Evolutionary conservation across 2,113 vertebrate genomes (phyloP).

Genomic region (Galbula dea): DNA sequence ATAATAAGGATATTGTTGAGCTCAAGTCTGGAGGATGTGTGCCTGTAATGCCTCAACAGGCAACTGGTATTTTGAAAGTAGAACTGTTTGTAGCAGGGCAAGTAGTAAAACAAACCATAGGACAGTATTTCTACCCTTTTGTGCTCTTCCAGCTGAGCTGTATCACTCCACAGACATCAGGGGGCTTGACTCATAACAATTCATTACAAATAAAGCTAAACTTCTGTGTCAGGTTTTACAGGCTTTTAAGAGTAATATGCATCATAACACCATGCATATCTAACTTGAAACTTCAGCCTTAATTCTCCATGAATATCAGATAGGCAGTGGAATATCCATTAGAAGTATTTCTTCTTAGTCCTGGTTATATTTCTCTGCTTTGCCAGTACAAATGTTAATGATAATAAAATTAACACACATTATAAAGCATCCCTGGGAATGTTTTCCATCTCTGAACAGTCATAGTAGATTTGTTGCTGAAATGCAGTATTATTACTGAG

Average conservation of each 20-base stretch:
- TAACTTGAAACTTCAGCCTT: not conserved
- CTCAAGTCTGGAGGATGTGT: not conserved
- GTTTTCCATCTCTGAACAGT: not conserved
- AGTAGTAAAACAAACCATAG: rapidly evolving
- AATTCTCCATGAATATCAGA: not conserved
- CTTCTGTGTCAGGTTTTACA: not conserved
- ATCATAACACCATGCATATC: too few species aligned
- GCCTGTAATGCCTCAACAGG: not conserved
- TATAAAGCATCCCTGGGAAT: not conserved
- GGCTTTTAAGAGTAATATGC: not conserved
- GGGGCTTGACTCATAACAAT: not conserved
- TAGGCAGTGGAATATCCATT: not conserved
- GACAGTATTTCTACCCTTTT: not conserved
- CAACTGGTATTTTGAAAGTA: not conserved
- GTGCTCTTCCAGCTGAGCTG: not conserved
- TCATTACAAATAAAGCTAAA: not conserved
- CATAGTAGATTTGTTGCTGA: not conserved
- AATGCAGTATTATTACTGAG: not conserved
- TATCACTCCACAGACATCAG: not conserved
- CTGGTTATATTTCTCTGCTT: not conserved
- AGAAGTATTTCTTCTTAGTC: not conserved
- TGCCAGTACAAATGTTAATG: not conserved
- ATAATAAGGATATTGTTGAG: rapidly evolving
- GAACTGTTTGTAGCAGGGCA: not conserved
- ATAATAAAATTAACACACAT: not conserved